A percentile compares a stretch with the other conserved stretches of the same genome.
Conservation (phyloP, 1,140 invertebrate genomes). For the Anthonomus grandis region DNA sequence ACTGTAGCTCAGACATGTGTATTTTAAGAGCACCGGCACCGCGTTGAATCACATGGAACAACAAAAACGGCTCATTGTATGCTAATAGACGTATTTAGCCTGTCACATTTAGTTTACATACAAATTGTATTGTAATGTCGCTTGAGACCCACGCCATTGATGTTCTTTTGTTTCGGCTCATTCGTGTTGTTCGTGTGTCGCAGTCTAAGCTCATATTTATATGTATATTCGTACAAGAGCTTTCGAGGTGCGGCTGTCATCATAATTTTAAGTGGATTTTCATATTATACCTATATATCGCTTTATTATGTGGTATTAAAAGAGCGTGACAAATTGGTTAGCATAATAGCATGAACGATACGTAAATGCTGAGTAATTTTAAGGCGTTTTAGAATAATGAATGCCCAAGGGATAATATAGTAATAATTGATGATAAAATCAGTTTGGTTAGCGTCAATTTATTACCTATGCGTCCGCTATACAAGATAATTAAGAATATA, state of each 20-base stretch:
- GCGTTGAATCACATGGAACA: constrained; percentile 2
- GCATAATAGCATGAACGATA: too few species aligned
- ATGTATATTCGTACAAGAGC: constrained; percentile 1
- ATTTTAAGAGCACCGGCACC: constrained; percentile 11
- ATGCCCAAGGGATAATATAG: too few species aligned
- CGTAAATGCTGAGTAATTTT: too few species aligned
- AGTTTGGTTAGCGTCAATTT: too few species aligned
- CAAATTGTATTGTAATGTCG: constrained; percentile 18
- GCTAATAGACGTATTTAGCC: constrained; percentile 12
- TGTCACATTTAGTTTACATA: constrained; percentile 19
- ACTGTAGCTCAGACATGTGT: constrained; percentile 16
- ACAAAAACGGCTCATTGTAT: constrained; percentile 12
- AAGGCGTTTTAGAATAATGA: too few species aligned
- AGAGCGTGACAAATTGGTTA: too few species aligned
- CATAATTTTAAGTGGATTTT: not conserved
- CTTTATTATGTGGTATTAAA: too few species aligned
- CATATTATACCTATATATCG: too few species aligned
- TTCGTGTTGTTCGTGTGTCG: constrained; percentile 7
- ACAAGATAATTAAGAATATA: too few species aligned
- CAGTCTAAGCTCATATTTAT: too few species aligned
- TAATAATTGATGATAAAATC: too few species aligned
- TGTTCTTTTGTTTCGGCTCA: not conserved
- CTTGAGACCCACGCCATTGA: constrained; percentile 2
- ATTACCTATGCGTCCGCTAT: too few species aligned
- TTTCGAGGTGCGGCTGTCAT: constrained; percentile 1